These are phyloP conservation scores for Bombylius major DNA, from an alignment of 2,888 invertebrate species.

Conservation along the genomic window DNA sequence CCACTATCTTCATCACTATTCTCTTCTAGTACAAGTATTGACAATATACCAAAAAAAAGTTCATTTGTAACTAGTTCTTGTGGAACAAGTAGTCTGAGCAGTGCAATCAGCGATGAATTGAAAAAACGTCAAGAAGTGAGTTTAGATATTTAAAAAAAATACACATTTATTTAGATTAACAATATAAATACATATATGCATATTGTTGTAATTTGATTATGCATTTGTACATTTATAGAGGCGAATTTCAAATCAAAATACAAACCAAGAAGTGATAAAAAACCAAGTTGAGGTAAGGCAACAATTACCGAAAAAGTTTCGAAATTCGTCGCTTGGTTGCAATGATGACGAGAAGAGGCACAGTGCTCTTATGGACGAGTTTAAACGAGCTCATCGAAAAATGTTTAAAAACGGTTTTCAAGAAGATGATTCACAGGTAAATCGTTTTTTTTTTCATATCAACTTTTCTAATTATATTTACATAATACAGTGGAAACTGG, in stretches of 20 bases:
- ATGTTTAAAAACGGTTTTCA: conserved; percentile 56
- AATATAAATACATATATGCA: too few species aligned
- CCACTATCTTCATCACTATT: conserved; percentile 22
- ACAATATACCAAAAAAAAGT: conserved; percentile 11
- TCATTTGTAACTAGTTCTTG: conserved; percentile 18
- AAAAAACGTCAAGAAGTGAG: conserved; percentile 52
- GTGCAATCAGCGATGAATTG: conserved; percentile 57
- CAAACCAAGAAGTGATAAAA: conserved; percentile 8
- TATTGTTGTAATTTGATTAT: too few species aligned
- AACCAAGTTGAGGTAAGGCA: conserved; percentile 3
- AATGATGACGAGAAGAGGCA: conserved; percentile 53
- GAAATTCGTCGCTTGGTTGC: conserved; percentile 23
- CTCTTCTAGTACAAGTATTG: neutral
- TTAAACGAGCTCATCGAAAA: conserved; percentile 73
- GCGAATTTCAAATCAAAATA: conserved; percentile 5
- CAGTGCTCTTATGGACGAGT: conserved; percentile 75
- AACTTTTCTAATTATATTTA: too few species aligned
- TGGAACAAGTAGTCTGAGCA: conserved; percentile 44
- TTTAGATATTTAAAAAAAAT: neutral
- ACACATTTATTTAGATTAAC: too few species aligned
- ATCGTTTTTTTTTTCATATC: too few species aligned
- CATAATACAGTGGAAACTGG: too few species aligned
- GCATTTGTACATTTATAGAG: conserved; percentile 4
- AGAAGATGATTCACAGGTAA: conserved; percentile 22
- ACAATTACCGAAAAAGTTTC: conserved; percentile 8